Conservation (phyloP, 2,797 vertebrate genomes). For the Masticophis lateralis region DNA sequence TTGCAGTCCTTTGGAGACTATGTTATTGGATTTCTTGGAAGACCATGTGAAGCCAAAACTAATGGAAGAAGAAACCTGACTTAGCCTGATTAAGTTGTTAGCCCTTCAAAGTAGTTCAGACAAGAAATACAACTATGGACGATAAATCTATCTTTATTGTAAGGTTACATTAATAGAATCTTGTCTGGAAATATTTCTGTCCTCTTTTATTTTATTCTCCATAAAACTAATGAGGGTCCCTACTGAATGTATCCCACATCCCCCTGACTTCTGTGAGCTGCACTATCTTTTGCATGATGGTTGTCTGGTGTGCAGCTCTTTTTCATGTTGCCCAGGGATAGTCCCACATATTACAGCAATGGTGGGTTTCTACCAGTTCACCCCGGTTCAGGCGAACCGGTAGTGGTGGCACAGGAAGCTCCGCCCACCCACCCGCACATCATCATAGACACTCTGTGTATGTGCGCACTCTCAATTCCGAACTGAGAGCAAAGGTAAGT, state of each 20-base stretch:
- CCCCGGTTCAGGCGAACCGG: too few relatives aligned
- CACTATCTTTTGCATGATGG: background rate
- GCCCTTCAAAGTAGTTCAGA: background rate
- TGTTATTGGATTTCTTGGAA: background rate
- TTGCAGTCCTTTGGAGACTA: background rate
- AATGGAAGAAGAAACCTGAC: background rate
- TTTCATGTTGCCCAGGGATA: background rate
- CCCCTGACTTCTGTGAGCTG: background rate
- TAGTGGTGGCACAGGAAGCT: too few relatives aligned
- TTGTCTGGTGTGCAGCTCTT: background rate
- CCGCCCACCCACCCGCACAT: too few relatives aligned
- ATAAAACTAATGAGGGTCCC: background rate
- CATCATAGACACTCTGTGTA: too few relatives aligned
- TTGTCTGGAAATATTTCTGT: background rate
- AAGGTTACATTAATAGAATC: background rate
- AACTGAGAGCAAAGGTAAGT: too few relatives aligned
- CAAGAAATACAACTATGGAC: background rate
- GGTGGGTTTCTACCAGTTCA: too few relatives aligned
- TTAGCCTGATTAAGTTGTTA: background rate
- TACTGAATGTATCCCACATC: background rate
- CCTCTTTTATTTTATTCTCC: background rate
- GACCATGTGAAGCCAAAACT: background rate
- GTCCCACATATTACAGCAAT: background rate
- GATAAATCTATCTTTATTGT: background rate
- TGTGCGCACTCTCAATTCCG: too few relatives aligned